Evolutionary conservation across 2,888 invertebrate genomes (phyloP), one percentile per base, ranked within the genome.

Genomic region (Tuberolachnus salignus): DNA sequence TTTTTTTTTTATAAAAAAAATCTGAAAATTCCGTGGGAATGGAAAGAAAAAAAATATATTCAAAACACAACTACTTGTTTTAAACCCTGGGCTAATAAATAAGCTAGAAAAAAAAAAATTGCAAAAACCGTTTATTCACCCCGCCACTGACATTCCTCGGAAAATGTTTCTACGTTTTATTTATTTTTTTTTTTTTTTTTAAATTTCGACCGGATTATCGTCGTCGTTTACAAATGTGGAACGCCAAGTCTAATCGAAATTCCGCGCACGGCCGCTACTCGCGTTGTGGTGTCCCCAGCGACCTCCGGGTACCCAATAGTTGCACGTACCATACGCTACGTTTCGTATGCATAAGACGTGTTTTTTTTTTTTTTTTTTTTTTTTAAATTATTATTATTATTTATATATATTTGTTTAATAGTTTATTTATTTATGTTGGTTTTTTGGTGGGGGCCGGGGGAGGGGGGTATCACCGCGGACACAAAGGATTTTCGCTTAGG

Each of bases 271-370:
- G 57, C 51, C 19, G 6, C 16, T 0, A 53, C 53, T 42, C 49
- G 59, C 34, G 16, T 57, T 26, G 46, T 34, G 16, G 75, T 46
- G 46, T 55, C 46, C 19, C 57, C 46, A 46, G n/a, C 23, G 78
- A 69, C 69, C 74, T 74, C 78, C 57, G 34, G 57, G 75, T 57
- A 63, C 61, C 34, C 59, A 69, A 78, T 78, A 78, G 66, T 16
- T 75, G 66, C 78, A 78, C 78, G 78, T 78, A 67, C 51, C 19
- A n/a, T 1, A 3, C 19, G n/a, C 2, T 10, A 34, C 34, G 69
- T 78, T 67, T 78, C 26, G 49, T 78, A 78, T 78, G 75, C 75
- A 26, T 51, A 42, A 2, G 9, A 51, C 34, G 51, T 34, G n/a
- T 59, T 59, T 46, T n/a, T 23, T 11, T 21, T 53, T 61, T 53